Base-by-base conservation (phyloP, 2,888 invertebrate genomes). In the Eupithecia centaureata region DNA sequence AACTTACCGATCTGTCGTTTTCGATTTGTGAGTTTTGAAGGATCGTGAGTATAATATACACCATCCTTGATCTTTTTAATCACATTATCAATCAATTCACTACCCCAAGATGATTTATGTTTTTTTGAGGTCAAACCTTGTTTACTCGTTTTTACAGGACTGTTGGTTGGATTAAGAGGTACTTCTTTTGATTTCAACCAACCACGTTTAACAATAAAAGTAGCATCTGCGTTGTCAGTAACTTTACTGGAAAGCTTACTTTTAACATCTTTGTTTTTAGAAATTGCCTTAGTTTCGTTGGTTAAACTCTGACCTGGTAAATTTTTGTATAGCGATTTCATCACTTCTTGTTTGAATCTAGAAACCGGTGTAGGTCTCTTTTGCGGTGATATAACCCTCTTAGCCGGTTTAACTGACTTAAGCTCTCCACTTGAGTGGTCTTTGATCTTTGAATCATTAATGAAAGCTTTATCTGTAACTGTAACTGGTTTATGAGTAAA, bases 1-100 rank as follows among this genome's bases (percentile, higher is more conserved):
- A 59, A 68, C 76, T 78, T 68, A 80, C 82, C 75, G 27, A 47
- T 47, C 35, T 30, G 27, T 58, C 51, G 59, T 42, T 59, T 71
- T n/a, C 68, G 62, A 38, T 63, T 69, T 42, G 38, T 32, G 42
- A 70, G 64, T 65, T 73, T 80, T 30, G 18, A 18, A 60, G 70
- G 67, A 63, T 86, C 87, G 58, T 83, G 80, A 63, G 73, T 86
- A 65, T 87, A 91, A 78, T 92, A 92, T 63, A 83, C 82, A 54
- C 92, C 92, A 70, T 71, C 82, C 60, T 82, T 85, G 28, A 92
- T 82, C 71, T 91, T 91, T 65, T 77, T 86, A 47, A 92, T 88
- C 18, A 92, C 84, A 67, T 84, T 90, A n/a, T 92, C 92, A 61
- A 92, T 86, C 60, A 90, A 87, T 59, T 91, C 89, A 74, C 85